Percentiles rank a stretch among this genome's conserved stretches.
Conservation (phyloP, 2,888 invertebrate genomes). For the Eupithecia insigniata region DNA sequence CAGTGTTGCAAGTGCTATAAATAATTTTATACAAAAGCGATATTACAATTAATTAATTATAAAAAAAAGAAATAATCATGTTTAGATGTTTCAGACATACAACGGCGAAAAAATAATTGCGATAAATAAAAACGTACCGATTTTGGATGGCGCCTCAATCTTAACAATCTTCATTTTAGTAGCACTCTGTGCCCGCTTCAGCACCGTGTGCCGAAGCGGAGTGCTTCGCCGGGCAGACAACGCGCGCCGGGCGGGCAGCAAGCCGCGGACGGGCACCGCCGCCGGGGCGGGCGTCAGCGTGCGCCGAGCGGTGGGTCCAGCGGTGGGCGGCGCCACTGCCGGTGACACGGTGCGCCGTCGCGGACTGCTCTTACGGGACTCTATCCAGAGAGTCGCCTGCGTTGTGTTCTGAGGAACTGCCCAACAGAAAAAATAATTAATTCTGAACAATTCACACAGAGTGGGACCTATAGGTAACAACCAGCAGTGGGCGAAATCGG, state of each 20-base stretch:
- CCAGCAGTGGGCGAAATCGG: too few relatives aligned
- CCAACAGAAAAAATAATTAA: neutral
- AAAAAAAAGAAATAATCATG: too few relatives aligned
- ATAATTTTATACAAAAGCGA: too few relatives aligned
- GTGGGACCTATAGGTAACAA: too few relatives aligned
- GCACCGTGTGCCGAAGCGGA: slow-evolving; percentile 60
- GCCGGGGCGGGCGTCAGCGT: neutral
- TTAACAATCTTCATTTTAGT: slow-evolving; percentile 54
- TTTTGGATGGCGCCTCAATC: slow-evolving; percentile 61
- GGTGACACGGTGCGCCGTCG: slow-evolving; percentile 1
- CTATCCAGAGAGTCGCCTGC: slow-evolving; percentile 71
- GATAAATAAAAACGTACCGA: slow-evolving; percentile 53
- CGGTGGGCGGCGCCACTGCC: neutral
- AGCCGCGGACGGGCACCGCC: too few relatives aligned
- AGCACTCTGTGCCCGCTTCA: slow-evolving; percentile 54
- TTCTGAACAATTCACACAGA: too few relatives aligned
- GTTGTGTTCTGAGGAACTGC: slow-evolving; percentile 50
- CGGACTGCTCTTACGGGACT: slow-evolving; percentile 59
- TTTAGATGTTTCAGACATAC: too few relatives aligned
- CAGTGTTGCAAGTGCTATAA: too few relatives aligned
- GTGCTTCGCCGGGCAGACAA: slow-evolving; percentile 43
- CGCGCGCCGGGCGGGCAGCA: neutral
- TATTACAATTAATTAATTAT: too few relatives aligned
- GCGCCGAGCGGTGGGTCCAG: neutral
- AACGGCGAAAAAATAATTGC: neutral